These are phyloP conservation scores for Ursus arctos DNA, from an alignment of 2,113 vertebrate genomes.

Conservation along the genomic window DNA sequence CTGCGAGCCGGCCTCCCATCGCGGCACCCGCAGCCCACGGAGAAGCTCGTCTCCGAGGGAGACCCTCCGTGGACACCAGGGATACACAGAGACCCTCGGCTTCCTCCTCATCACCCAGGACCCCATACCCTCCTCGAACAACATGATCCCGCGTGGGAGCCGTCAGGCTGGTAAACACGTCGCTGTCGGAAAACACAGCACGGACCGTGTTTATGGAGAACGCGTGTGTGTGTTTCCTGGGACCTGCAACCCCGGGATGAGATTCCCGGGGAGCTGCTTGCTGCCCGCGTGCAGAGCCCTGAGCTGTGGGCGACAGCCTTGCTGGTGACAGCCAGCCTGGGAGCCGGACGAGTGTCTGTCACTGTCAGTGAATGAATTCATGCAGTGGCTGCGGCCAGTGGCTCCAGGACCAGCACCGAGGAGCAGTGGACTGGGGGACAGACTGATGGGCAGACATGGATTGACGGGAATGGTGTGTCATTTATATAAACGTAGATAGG, in stretches of 20 bases:
- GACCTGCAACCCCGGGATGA: neutral
- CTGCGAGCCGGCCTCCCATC: neutral
- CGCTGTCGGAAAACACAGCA: neutral
- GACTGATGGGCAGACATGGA: rapidly evolving
- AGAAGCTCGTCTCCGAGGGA: neutral
- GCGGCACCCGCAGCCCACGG: neutral
- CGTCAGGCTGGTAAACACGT: neutral
- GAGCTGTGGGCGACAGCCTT: no score
- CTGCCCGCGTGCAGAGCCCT: rapidly evolving
- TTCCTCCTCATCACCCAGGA: neutral
- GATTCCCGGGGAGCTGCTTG: neutral
- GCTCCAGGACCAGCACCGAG: neutral
- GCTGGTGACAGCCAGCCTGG: neutral
- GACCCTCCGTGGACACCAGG: neutral
- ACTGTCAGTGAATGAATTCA: neutral
- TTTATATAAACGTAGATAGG: neutral
- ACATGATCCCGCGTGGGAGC: neutral
- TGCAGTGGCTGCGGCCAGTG: neutral
- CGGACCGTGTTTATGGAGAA: neutral
- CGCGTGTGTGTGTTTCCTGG: rapidly evolving
- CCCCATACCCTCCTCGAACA: neutral
- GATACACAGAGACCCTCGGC: no score
- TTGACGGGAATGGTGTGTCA: rapidly evolving
- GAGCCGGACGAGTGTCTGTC: rapidly evolving
- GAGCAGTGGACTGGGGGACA: neutral